Evolutionary conservation across 2,797 vertebrate species (phyloP).

Genomic region (Harpagifer antarcticus): DNA sequence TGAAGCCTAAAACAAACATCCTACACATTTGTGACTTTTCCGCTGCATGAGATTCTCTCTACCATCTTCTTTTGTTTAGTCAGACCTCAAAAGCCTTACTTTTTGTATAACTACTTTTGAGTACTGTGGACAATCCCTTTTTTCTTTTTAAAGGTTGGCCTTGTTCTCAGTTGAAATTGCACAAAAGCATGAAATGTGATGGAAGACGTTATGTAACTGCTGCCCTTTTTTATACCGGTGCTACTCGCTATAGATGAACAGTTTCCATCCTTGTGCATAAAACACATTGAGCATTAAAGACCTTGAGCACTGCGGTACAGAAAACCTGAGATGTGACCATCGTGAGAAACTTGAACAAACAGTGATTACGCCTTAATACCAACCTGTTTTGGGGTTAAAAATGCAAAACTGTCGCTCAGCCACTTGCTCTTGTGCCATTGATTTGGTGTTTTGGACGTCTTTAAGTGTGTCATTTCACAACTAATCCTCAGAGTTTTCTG

Average conservation of each 20-base stretch:
- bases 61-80: conserved; percentile 22
- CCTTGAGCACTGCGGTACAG: conserved; percentile 48
- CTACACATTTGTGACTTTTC: conserved; percentile 11
- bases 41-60: conserved; percentile 21
- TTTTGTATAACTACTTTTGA: conserved; percentile 54
- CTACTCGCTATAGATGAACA: conserved; percentile 43
- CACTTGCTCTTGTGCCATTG: conserved; percentile 27
- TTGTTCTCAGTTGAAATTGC: conserved; percentile 41
- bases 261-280: conserved; percentile 19
- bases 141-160: neutral
- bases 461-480: conserved; percentile 23
- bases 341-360: conserved; percentile 56
- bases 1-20: conserved; percentile 33
- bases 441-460: conserved; percentile 11
- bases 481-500: conserved; percentile 47
- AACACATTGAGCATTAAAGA: conserved; percentile 35
- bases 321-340: conserved; percentile 26
- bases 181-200: conserved; percentile 62
- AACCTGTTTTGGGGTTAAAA: neutral
- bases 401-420: conserved; percentile 24
- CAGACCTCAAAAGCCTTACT: conserved; percentile 54
- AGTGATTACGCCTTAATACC: conserved; percentile 51
- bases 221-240: conserved; percentile 43
- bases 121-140: conserved; percentile 1
- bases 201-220: conserved; percentile 16